Evolutionary conservation across 2,113 vertebrate genomes (phyloP).

Genomic region (zebrafish (Danio rerio)): DNA sequence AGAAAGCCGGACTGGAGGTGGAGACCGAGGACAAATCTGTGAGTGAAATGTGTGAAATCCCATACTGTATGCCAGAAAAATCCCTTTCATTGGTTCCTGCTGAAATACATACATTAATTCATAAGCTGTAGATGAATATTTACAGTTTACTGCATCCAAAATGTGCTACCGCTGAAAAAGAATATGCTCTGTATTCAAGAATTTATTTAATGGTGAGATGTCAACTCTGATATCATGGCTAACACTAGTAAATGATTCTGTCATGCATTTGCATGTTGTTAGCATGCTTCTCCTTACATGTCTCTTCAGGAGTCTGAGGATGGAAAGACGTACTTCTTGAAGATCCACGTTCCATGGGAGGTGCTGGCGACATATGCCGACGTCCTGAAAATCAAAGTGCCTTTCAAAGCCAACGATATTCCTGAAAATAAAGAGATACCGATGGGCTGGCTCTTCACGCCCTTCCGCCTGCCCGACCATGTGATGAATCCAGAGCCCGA

Average conservation of each 20-base stretch:
- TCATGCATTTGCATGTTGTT: too few species aligned
- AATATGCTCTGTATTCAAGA: too few species aligned
- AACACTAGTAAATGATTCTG: background rate
- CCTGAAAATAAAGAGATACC: slow-evolving; percentile 71
- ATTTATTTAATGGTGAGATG: too few species aligned
- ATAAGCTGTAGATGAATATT: background rate
- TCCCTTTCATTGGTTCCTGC: background rate
- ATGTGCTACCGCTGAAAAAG: too few species aligned
- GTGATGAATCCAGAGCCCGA: slow-evolving; percentile 87
- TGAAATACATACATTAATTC: background rate
- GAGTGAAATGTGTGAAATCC: slow-evolving; percentile 50
- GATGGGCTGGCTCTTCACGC: slow-evolving; percentile 77
- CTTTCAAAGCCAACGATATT: slow-evolving; percentile 88
- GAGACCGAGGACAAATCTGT: slow-evolving; percentile 93
- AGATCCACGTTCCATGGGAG: slow-evolving; percentile 95
- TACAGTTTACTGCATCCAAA: too few species aligned
- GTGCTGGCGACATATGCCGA: slow-evolving; percentile 92
- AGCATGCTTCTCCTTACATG: background rate
- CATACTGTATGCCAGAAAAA: too few species aligned
- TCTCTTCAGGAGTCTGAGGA: slow-evolving; percentile 88
- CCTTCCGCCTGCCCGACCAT: slow-evolving; percentile 79
- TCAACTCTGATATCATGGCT: too few species aligned
- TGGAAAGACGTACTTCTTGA: slow-evolving; percentile 90
- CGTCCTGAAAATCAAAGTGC: slow-evolving; percentile 92
- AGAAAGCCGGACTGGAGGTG: slow-evolving; percentile 89